Evolutionary conservation across 2,888 invertebrate genomes (phyloP).

Genomic region (Drosophila koepferae): DNA sequence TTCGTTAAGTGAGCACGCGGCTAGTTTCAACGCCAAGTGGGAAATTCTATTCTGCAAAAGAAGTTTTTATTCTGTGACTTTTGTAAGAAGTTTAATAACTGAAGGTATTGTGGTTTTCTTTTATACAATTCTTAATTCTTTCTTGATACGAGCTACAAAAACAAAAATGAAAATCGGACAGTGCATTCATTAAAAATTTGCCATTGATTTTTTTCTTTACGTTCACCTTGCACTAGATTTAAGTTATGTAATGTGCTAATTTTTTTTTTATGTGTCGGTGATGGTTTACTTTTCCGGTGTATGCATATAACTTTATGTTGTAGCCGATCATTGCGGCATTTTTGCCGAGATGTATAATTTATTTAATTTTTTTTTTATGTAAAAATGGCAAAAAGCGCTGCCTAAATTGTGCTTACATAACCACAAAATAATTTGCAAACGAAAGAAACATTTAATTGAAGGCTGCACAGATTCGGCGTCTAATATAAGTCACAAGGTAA

Average conservation of each 20-base stretch:
- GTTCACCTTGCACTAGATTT: conserved; percentile 70
- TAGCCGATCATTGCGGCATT: conserved; percentile 1
- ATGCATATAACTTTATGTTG: conserved; percentile 21
- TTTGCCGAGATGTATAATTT: conserved; percentile 12
- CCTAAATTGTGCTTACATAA: conserved; percentile 66
- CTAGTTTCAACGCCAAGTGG: conserved; percentile 80
- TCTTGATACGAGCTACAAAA: conserved; percentile 20
- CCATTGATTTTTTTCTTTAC: conserved; percentile 78
- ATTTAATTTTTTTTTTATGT: conserved; percentile 1
- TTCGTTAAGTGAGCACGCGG: conserved; percentile 85
- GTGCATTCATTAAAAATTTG: conserved; percentile 49
- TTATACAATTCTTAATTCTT: conserved; percentile 35
- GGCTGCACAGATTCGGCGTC: conserved; percentile 19
- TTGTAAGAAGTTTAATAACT: conserved; percentile 82
- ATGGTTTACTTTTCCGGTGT: conserved; percentile 43
- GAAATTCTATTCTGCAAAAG: conserved; percentile 83
- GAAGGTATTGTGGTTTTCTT: conserved; percentile 79
- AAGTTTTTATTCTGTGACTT: conserved; percentile 84
- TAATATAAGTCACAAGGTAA: conserved; percentile 51
- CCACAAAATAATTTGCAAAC: conserved; percentile 37
- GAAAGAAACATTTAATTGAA: conserved; percentile 23
- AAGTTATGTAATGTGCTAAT: conserved; percentile 77
- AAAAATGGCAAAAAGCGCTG: conserved; percentile 10
- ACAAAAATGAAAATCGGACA: conserved; percentile 24
- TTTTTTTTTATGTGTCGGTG: conserved; percentile 69